Evolutionary conservation across 2,113 vertebrate species (phyloP), one percentile per base, ranked within the genome.

Genomic region (Seriola rivoliana): DNA sequence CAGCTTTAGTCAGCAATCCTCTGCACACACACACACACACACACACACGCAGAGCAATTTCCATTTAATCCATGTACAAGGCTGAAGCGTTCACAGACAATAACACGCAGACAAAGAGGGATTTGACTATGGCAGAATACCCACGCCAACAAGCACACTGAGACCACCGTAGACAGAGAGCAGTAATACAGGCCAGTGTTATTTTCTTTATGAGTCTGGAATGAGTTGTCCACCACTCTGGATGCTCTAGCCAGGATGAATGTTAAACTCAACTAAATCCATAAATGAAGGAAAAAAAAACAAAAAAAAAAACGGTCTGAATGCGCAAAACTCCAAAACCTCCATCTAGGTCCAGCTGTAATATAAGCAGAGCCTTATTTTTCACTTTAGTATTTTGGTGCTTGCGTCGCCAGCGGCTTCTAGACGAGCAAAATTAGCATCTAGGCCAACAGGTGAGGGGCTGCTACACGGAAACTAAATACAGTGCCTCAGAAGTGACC

Each of bases 41-140:
- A 62, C 52, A 29, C 34, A 50, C 42, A 36, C 34, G 36, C 25
- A 66, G 21, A 88, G 86, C 89, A 84, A 92, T 93, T 91, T 91
- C 82, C 76, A 91, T 92, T 93, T 93, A 93, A 93, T 91, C 91
- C 87, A 85, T 81, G 88, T 85, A 91, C 90, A 87, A 90, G 89
- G 82, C 86, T 84, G 84, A 73, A 81, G 80, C 71, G 54, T 91
- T 90, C 90, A 88, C 91, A 85, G 87, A 87, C 91, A 94, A 94
- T 91, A 88, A 88, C 87, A 82, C 50, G 70, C 88, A 91, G 80
- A 91, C 93, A 93, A 93, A 93, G 82, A 78, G 46, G 86, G 92
- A 91, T 93, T 84, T 92, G 82, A 88, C 83, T 85, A 75, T 68
- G 80, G 77, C 80, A 89, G 84, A 75, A 87, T 78, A 81, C 68